Conservation (phyloP, 2,797 vertebrate genomes). For the Choloepus didactylus region DNA sequence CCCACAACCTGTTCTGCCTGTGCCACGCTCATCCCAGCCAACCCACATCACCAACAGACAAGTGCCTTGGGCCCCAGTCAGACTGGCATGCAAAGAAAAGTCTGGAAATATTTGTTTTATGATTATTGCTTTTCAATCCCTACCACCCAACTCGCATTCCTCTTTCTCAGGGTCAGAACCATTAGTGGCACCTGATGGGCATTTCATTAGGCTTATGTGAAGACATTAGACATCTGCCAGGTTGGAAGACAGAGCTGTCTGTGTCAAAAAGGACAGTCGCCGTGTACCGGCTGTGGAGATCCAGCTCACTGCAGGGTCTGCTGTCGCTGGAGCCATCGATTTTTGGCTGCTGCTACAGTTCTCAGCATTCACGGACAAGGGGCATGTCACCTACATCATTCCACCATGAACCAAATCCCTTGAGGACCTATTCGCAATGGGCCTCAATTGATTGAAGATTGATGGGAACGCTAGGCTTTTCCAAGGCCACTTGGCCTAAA, state of each 20-base stretch:
- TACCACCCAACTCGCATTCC: background rate
- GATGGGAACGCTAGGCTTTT: background rate
- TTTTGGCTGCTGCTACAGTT: constrained; percentile 24
- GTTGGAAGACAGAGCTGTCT: constrained; percentile 66
- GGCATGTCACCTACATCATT: constrained; percentile 18
- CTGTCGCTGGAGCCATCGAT: background rate
- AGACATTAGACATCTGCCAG: constrained; percentile 73
- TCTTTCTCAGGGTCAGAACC: constrained; percentile 51
- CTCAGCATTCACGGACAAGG: background rate
- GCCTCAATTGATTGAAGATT: constrained; percentile 53
- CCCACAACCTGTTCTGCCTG: background rate
- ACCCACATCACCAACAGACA: background rate
- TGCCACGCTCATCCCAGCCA: background rate
- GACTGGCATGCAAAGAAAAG: constrained; percentile 53
- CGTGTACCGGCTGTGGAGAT: background rate
- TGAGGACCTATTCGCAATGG: constrained; percentile 55
- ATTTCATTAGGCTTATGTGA: constrained; percentile 68
- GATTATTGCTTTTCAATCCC: constrained; percentile 52
- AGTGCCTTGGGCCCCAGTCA: background rate
- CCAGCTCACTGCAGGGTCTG: background rate
- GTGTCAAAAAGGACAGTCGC: background rate
- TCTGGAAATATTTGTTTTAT: background rate
- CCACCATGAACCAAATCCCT: constrained; percentile 10
- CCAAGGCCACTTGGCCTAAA: constrained; percentile 63
- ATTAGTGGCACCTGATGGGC: constrained; percentile 53